These are phyloP conservation scores for Synergus laeviventris DNA, from an alignment of 2,888 invertebrate species.

Conservation along the genomic window DNA sequence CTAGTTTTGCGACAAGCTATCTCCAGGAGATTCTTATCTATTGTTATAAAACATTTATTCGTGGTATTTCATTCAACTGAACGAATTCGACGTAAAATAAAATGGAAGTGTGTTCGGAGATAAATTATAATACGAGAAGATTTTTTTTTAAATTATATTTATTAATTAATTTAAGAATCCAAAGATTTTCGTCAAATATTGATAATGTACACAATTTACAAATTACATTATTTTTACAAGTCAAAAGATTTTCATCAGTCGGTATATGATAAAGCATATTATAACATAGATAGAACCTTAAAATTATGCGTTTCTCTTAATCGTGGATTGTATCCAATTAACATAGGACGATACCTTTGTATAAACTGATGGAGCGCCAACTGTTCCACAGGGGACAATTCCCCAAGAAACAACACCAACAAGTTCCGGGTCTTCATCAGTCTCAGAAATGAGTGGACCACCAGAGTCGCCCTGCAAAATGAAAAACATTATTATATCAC, in stretches of 20 bases:
- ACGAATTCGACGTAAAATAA: too few relatives aligned
- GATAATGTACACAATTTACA: background rate
- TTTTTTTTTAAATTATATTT: background rate
- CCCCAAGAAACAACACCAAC: slow-evolving; percentile 77
- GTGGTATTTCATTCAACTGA: too few relatives aligned
- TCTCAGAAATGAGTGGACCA: slow-evolving; percentile 76
- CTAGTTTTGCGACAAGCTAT: too few relatives aligned
- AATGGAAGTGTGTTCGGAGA: too few relatives aligned
- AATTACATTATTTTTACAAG: background rate
- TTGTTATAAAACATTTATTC: too few relatives aligned
- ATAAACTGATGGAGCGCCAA: slow-evolving; percentile 73
- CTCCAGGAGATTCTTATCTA: too few relatives aligned
- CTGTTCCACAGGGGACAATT: slow-evolving; percentile 73
- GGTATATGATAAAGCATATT: background rate
- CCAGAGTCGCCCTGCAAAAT: slow-evolving; percentile 78
- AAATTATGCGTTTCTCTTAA: background rate
- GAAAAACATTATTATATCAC: background rate
- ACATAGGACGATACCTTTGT: slow-evolving; percentile 72
- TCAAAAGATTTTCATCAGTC: background rate
- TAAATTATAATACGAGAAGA: too few relatives aligned
- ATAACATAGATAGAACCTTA: background rate
- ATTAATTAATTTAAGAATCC: background rate
- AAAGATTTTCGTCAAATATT: background rate
- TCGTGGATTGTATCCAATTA: slow-evolving; percentile 67
- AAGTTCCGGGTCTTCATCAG: slow-evolving; percentile 81